These are phyloP conservation scores for Ctenochaetus hawaiiensis DNA, from an alignment of 2,797 vertebrate species.

Conservation along the genomic window DNA sequence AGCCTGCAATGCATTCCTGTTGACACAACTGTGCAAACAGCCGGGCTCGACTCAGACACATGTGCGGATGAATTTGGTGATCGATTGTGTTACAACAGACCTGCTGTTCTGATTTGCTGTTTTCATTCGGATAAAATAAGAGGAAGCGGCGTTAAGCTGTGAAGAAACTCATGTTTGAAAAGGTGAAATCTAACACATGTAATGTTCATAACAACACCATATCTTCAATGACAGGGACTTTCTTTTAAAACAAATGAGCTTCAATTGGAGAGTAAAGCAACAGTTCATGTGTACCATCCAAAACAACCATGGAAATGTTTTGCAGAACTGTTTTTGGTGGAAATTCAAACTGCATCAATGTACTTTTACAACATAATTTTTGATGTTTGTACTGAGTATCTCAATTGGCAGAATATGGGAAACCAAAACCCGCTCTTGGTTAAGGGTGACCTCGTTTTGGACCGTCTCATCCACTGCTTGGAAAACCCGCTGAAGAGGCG, in stretches of 20 bases:
- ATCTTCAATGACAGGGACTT: neutral
- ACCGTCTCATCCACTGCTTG: neutral
- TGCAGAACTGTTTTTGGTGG: slow-evolving; percentile 45
- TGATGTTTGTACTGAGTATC: neutral
- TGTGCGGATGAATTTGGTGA: slow-evolving; percentile 20
- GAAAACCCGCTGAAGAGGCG: neutral
- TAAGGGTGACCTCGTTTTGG: neutral
- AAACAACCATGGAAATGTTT: slow-evolving; percentile 22
- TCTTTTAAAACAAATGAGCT: slow-evolving; percentile 8
- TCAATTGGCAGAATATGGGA: neutral
- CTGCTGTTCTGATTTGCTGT: slow-evolving; percentile 27
- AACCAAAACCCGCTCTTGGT: neutral
- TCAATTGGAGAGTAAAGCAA: neutral
- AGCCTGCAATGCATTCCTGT: slow-evolving; percentile 32
- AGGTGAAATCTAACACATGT: slow-evolving; percentile 18
- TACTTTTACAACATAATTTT: slow-evolving; percentile 8
- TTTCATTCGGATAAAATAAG: slow-evolving; percentile 5
- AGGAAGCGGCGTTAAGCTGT: neutral
- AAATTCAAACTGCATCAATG: slow-evolving; percentile 10
- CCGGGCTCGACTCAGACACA: slow-evolving; percentile 11
- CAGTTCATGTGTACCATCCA: slow-evolving; percentile 23
- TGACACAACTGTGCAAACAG: slow-evolving; percentile 62
- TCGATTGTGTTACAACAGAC: slow-evolving; percentile 37
- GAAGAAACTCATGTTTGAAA: neutral
- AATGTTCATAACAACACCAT: slow-evolving; percentile 1